phyloP scores from a whole-genome alignment of 2,888 invertebrate genomes.

The Drosophila nigricruria region DNA sequence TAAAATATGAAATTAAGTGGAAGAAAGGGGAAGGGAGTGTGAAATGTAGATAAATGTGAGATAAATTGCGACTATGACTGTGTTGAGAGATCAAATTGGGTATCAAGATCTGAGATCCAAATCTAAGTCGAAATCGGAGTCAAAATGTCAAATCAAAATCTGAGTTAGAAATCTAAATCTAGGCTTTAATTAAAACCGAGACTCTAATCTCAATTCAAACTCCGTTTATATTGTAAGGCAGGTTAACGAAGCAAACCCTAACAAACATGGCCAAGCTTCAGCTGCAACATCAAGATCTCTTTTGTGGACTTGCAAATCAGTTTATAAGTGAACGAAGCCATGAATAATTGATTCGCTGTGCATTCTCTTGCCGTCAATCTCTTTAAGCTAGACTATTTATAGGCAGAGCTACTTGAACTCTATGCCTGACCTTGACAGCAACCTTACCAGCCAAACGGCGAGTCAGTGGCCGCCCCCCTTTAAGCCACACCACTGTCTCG shows the following conservation, averaged over 20 bases:
- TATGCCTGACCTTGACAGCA: constrained; percentile 28
- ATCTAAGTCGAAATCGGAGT: background rate
- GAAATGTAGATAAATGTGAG: background rate
- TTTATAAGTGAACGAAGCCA: background rate
- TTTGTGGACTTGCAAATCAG: background rate
- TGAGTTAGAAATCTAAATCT: background rate
- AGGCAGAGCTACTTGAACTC: constrained; percentile 3
- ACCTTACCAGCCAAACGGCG: constrained; percentile 12
- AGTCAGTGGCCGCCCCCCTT: constrained; percentile 16
- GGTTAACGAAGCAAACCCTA: background rate
- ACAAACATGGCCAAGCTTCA: background rate
- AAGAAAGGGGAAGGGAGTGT: background rate
- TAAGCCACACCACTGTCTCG: constrained; percentile 38
- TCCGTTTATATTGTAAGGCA: background rate
- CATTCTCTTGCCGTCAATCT: constrained; percentile 13
- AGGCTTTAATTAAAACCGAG: background rate
- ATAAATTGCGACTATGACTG: background rate
- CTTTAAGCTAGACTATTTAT: background rate
- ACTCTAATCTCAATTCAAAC: background rate
- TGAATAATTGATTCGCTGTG: constrained; percentile 8
- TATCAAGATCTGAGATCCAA: no score
- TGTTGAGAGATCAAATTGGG: background rate
- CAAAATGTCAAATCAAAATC: background rate
- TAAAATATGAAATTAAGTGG: background rate
- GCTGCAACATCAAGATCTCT: background rate